These are phyloP conservation scores for Ascidia mentula DNA, from an alignment of 23 tunicate species.

Conservation along the genomic window DNA sequence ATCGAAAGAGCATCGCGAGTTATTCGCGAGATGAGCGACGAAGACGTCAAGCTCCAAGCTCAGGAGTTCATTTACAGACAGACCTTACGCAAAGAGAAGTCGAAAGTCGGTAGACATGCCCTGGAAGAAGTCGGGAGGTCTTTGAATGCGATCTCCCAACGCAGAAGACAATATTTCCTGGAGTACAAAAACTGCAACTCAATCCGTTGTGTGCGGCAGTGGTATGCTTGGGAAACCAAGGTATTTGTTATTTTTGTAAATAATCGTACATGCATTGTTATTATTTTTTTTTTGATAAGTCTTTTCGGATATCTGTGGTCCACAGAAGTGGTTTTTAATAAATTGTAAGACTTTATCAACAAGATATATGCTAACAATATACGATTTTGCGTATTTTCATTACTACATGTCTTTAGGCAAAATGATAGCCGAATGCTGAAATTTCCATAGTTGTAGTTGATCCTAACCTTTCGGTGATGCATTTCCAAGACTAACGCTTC, in stretches of 20 bases:
- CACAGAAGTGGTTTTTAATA: too few relatives aligned
- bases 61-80: conserved; percentile 77
- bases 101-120: conserved; percentile 72
- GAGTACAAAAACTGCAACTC: conserved; percentile 78
- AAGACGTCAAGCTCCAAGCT: conserved; percentile 67
- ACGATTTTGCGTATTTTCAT: too few relatives aligned
- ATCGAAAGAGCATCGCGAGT: conserved; percentile 16
- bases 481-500: too few relatives aligned
- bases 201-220: conserved; percentile 61
- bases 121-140: conserved; percentile 89
- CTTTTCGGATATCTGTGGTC: too few relatives aligned
- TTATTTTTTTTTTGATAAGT: too few relatives aligned
- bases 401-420: too few relatives aligned
- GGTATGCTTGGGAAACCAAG: conserved; percentile 91
- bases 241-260: conserved; percentile 8
- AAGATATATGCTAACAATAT: too few relatives aligned
- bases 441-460: too few relatives aligned
- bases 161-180: conserved; percentile 80
- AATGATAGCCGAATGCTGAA: too few relatives aligned
- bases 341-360: too few relatives aligned
- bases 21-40: conserved; percentile 63
- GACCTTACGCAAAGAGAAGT: conserved; percentile 54
- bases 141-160: conserved; percentile 79
- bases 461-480: too few relatives aligned
- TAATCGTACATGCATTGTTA: too few relatives aligned